Percentiles rank a stretch among this genome's conserved stretches.
These are phyloP conservation scores for Cyprinodon brontotheroides DNA, from an alignment of 2,113 vertebrate genomes.

Conservation along the genomic window DNA sequence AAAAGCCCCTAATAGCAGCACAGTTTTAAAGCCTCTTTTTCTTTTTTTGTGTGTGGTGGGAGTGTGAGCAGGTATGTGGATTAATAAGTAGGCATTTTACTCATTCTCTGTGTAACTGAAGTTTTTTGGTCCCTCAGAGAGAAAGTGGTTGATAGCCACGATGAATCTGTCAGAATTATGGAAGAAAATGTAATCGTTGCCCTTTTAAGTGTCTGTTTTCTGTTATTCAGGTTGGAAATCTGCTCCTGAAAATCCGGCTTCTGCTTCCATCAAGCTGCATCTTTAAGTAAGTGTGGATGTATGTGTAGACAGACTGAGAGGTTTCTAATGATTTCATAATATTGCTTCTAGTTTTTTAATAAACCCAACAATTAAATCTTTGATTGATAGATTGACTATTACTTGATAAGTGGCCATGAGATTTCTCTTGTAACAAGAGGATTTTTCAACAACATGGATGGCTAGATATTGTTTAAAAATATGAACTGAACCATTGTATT, in stretches of 20 bases:
- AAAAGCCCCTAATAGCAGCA: not conserved
- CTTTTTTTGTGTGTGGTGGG: too few relatives aligned
- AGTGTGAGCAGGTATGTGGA: not conserved
- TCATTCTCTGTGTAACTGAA: not conserved
- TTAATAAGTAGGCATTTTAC: not conserved
- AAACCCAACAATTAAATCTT: too few relatives aligned
- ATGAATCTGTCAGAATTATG: not conserved
- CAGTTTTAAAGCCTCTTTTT: not conserved
- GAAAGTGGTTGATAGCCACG: not conserved
- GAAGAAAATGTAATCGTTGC: not conserved
- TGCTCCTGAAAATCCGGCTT: slow-evolving; percentile 33
- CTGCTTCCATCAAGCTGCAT: not conserved
- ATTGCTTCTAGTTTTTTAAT: not conserved
- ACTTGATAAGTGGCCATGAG: too few relatives aligned
- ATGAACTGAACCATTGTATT: too few relatives aligned
- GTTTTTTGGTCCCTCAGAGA: not conserved
- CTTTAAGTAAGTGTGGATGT: slow-evolving; percentile 30
- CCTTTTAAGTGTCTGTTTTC: slow-evolving; percentile 14
- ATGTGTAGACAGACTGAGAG: not conserved
- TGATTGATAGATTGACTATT: too few relatives aligned
- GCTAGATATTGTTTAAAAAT: too few relatives aligned
- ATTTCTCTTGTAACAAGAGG: too few relatives aligned
- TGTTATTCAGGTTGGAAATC: slow-evolving; percentile 29
- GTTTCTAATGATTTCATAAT: not conserved
- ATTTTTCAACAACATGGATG: too few relatives aligned